Conservation (phyloP, 2,797 vertebrate species). For the Ataeniobius toweri region DNA sequence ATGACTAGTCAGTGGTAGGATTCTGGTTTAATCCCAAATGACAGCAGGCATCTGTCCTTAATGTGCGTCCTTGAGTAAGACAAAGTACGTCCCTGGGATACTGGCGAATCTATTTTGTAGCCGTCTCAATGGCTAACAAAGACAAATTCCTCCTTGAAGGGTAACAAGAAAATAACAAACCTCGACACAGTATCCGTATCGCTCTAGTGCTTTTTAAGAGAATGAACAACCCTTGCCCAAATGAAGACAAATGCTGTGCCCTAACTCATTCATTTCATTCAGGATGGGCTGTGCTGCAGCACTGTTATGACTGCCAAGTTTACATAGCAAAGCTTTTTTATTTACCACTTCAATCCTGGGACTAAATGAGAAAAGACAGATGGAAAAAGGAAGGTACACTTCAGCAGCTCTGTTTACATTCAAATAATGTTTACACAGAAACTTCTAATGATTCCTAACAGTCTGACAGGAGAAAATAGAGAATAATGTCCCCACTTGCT, state of each 20-base stretch:
- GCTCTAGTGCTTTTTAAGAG: constrained; percentile 4
- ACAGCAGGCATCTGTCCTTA: constrained; percentile 40
- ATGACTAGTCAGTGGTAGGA: constrained; percentile 27
- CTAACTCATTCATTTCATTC: neutral
- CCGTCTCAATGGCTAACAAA: constrained; percentile 30
- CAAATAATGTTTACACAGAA: constrained; percentile 69
- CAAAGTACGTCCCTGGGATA: constrained; percentile 6
- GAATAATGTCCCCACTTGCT: constrained; percentile 28
- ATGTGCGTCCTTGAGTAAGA: constrained; percentile 47
- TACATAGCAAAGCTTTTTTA: constrained; percentile 31
- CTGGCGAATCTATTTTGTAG: constrained; percentile 32
- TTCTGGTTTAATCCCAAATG: constrained; percentile 41
- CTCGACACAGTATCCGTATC: neutral
- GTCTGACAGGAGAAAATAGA: constrained; percentile 48
- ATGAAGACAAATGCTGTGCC: constrained; percentile 10
- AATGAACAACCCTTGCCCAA: neutral
- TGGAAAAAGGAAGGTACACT: constrained; percentile 48
- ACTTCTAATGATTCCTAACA: constrained; percentile 64
- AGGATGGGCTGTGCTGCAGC: neutral
- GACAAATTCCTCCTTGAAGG: constrained; percentile 34
- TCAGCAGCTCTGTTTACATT: constrained; percentile 68
- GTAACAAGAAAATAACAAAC: constrained; percentile 22
- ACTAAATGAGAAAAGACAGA: constrained; percentile 44
- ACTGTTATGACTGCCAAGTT: constrained; percentile 50
- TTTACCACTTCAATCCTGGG: constrained; percentile 34